Evolutionary conservation across 2,888 invertebrate species (phyloP).

Genomic region (Lydus trimaculatus): DNA sequence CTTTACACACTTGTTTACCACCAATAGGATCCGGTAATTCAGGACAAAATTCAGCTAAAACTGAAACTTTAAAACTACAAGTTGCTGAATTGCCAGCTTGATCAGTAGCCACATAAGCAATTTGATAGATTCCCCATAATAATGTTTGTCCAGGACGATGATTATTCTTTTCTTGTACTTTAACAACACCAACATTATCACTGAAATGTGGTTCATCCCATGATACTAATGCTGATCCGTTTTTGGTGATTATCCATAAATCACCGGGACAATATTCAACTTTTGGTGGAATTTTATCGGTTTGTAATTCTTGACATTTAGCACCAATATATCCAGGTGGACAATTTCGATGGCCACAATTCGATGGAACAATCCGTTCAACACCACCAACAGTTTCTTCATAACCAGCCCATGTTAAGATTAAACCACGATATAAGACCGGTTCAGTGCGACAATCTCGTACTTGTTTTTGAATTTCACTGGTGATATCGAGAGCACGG

Average conservation of each 20-base stretch:
- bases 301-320: constrained; percentile 79
- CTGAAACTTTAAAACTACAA: constrained; percentile 90
- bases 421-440: constrained; percentile 83
- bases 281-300: constrained; percentile 73
- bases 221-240: constrained; percentile 86
- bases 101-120: constrained; percentile 93
- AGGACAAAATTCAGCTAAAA: constrained; percentile 94
- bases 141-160: constrained; percentile 88
- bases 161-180: constrained; percentile 83
- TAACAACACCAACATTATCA: constrained; percentile 84
- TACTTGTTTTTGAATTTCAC: constrained; percentile 93
- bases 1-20: constrained; percentile 90
- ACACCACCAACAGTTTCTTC: constrained; percentile 89
- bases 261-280: constrained; percentile 93
- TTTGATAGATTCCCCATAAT: constrained; percentile 90
- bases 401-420: constrained; percentile 93
- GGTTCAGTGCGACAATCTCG: constrained; percentile 92
- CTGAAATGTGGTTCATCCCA: constrained; percentile 94
- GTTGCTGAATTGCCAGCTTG: constrained; percentile 90
- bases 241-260: constrained; percentile 92
- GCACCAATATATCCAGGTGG: constrained; percentile 86
- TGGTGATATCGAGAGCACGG: constrained; percentile 87
- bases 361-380: constrained; percentile 88
- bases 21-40: constrained; percentile 88
- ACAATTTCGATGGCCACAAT: constrained; percentile 89